Evolutionary conservation across 1,140 invertebrate species (phyloP).

Genomic region (Pseudomyrmex cubaensis): DNA sequence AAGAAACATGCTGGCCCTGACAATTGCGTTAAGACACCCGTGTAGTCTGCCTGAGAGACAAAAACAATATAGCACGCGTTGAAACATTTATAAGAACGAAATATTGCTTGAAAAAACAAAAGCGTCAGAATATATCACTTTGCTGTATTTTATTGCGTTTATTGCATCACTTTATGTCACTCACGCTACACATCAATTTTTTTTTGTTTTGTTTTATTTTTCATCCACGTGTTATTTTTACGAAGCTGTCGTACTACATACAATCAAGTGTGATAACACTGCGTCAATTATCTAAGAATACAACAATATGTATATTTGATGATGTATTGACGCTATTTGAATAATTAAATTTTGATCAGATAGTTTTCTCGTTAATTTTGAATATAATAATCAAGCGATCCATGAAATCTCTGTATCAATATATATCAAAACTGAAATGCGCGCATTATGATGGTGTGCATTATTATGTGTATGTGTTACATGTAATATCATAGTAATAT

Average conservation of each 20-base stretch:
- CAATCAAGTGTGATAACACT: neutral
- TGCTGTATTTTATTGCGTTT: neutral
- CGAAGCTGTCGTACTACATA: neutral
- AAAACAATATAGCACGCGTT: neutral
- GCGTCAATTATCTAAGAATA: neutral
- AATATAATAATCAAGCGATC: neutral
- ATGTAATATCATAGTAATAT: constrained; percentile 9
- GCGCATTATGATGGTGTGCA: neutral
- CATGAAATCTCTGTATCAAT: constrained; percentile 8
- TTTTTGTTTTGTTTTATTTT: too few species aligned
- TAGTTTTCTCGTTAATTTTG: constrained; percentile 11
- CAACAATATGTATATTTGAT: neutral
- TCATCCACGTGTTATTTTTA: too few species aligned
- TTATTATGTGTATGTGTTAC: too few species aligned
- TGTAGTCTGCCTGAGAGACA: neutral
- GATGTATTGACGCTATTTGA: constrained; percentile 31
- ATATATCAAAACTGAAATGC: neutral
- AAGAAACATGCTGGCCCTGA: constrained; percentile 34
- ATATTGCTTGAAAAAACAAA: neutral
- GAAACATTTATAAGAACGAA: neutral
- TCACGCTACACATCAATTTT: too few species aligned
- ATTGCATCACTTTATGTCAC: neutral
- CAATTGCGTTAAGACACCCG: constrained; percentile 33
- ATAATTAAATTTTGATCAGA: constrained; percentile 42
- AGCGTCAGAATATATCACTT: neutral